Conservation (phyloP, 2,888 invertebrate genomes). For the Amphipoea oculea region DNA sequence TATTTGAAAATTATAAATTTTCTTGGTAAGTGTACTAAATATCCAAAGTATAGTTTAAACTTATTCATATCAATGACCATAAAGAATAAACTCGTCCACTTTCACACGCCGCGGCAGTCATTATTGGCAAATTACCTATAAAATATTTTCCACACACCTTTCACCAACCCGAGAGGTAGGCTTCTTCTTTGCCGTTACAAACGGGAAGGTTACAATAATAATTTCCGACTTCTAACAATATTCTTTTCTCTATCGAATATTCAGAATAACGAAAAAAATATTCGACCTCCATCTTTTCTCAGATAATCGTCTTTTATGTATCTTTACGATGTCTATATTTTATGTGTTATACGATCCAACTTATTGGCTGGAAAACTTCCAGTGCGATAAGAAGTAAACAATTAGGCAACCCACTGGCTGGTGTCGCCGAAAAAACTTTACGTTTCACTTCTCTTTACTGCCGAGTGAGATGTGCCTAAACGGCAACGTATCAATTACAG, state of each 20-base stretch:
- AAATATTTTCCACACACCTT: constrained; percentile 20
- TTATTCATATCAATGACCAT: not conserved
- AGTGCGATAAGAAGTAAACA: constrained; percentile 56
- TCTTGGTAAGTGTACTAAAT: not conserved
- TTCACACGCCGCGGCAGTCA: not conserved
- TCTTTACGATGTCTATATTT: constrained; percentile 63
- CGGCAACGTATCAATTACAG: constrained; percentile 76
- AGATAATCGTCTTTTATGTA: constrained; percentile 40
- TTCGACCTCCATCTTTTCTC: constrained; percentile 25
- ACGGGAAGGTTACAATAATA: constrained; percentile 16
- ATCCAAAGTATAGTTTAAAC: not conserved
- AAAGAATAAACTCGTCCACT: constrained; percentile 9
- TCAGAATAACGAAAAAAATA: constrained; percentile 16
- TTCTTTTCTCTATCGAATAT: constrained; percentile 20
- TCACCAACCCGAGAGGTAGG: not conserved
- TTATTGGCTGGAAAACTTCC: constrained; percentile 61
- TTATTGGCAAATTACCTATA: constrained; percentile 24
- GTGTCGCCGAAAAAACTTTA: constrained; percentile 51
- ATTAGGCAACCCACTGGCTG: constrained; percentile 58
- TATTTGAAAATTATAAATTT: not conserved
- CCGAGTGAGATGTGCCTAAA: constrained; percentile 56
- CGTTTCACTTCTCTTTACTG: constrained; percentile 63
- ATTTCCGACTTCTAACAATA: constrained; percentile 23
- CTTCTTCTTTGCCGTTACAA: constrained; percentile 1
- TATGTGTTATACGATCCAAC: constrained; percentile 48